Conservation (phyloP, 2,888 invertebrate species). For the Sinotaia quadrata region DNA sequence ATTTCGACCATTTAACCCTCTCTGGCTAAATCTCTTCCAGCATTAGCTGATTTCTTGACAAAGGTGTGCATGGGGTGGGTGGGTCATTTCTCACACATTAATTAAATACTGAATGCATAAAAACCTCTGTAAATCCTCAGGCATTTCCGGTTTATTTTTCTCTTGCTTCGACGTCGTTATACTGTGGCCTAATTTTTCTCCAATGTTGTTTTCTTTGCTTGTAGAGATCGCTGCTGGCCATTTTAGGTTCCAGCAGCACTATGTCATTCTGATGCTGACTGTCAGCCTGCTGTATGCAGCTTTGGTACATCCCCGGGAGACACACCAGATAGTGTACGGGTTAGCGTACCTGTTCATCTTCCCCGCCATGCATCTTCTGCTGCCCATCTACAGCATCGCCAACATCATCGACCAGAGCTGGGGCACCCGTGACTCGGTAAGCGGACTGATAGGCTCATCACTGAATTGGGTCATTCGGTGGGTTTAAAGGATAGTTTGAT, state of each 20-base stretch:
- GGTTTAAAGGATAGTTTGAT: no score
- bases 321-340: constrained; percentile 48
- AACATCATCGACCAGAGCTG: constrained; percentile 60
- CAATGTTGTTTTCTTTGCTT: neutral
- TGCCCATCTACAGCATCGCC: constrained; percentile 56
- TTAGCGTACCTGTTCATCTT: constrained; percentile 55
- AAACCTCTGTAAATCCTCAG: no score
- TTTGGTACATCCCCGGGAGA: constrained; percentile 48
- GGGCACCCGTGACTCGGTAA: constrained; percentile 56
- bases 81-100: no score
- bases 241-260: constrained; percentile 53
- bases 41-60: no score
- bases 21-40: no score
- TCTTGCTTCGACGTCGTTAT: neutral
- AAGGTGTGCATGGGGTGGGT: no score
- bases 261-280: constrained; percentile 51
- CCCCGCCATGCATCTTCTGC: constrained; percentile 58
- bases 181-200: no score
- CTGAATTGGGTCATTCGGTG: no score
- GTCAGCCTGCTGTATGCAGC: constrained; percentile 52
- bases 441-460: no score
- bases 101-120: no score
- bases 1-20: no score
- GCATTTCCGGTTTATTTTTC: neutral
- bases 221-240: constrained; percentile 43